Conservation (phyloP, 2,797 vertebrate species). For the Pagetopsis macropterus region DNA sequence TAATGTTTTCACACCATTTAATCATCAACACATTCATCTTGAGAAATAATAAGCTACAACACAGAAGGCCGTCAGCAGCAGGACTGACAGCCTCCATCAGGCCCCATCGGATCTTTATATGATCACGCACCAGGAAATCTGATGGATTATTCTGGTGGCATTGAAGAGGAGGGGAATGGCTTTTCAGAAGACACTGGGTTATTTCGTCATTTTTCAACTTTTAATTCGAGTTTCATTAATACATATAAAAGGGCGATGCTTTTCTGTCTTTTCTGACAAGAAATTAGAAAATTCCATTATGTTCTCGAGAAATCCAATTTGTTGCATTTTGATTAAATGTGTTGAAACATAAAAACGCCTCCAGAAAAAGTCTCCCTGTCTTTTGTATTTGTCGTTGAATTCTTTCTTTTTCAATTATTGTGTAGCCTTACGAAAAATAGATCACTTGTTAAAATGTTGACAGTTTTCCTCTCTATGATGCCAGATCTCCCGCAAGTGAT, state of each 20-base stretch:
- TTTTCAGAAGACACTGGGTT: background rate
- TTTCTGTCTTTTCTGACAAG: background rate
- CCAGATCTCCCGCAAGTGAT: too few species aligned
- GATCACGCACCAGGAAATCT: constrained; percentile 35
- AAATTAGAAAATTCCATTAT: background rate
- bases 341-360: too few species aligned
- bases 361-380: too few species aligned
- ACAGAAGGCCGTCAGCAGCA: constrained; percentile 29
- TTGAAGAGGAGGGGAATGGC: background rate
- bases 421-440: too few species aligned
- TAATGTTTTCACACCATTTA: constrained; percentile 61
- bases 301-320: too few species aligned
- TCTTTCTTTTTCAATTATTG: too few species aligned
- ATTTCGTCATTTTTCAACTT: background rate
- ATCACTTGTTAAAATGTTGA: too few species aligned
- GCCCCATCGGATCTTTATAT: constrained; percentile 1
- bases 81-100: constrained; percentile 27
- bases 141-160: constrained; percentile 17
- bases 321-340: too few species aligned
- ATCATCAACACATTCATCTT: constrained; percentile 51
- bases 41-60: constrained; percentile 58
- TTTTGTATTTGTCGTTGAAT: too few species aligned
- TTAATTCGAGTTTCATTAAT: too few species aligned
- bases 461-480: too few species aligned
- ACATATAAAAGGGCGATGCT: too few species aligned